Percentiles rank a stretch among this genome's conserved stretches.
These are phyloP conservation scores for Anarhynchus alexandrinus DNA, from an alignment of 2,113 vertebrate genomes.

Conservation along the genomic window DNA sequence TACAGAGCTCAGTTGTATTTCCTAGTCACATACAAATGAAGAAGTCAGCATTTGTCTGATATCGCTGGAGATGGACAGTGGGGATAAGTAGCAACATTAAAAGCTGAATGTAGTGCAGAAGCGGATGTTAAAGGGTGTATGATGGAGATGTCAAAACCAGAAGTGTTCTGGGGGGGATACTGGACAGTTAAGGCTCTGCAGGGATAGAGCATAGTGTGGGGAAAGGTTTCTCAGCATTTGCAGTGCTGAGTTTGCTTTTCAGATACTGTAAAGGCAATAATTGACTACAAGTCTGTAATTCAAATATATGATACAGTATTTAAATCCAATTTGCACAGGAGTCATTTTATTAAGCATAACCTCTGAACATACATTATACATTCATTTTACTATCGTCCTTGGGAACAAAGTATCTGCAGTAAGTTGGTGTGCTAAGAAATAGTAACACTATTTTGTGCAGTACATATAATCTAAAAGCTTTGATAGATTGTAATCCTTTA, in stretches of 20 bases:
- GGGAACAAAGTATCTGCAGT: background rate
- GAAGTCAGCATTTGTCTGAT: background rate
- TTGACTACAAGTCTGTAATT: background rate
- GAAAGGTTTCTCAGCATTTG: background rate
- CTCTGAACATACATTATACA: background rate
- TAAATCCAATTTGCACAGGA: background rate
- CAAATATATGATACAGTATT: background rate
- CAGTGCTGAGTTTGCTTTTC: background rate
- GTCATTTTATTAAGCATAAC: background rate
- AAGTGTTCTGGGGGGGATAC: rapidly evolving
- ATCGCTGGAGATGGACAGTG: background rate
- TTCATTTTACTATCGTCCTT: background rate
- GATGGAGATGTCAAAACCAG: background rate
- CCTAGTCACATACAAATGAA: background rate
- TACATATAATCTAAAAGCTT: background rate
- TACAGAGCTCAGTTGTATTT: background rate
- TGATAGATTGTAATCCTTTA: background rate
- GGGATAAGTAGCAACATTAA: background rate
- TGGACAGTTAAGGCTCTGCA: background rate
- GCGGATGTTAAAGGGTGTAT: background rate
- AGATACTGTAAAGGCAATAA: background rate
- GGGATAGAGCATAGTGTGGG: rapidly evolving
- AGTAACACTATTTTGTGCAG: background rate
- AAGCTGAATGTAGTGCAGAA: background rate
- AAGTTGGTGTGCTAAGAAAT: background rate